phyloP scores from a whole-genome alignment of 2,888 invertebrate genomes.

The Phrixothrix hirtus region DNA sequence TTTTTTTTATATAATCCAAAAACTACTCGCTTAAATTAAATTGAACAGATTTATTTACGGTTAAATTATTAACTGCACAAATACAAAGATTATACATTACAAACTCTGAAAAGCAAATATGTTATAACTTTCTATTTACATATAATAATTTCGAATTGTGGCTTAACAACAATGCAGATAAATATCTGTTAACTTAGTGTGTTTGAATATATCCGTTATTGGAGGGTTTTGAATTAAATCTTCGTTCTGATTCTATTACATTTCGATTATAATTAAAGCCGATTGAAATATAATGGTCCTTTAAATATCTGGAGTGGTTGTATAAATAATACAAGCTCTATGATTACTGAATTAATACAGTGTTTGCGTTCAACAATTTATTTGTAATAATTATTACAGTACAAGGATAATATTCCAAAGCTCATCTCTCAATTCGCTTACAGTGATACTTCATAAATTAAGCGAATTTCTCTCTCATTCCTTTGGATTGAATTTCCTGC shows the following conservation, averaged over 20 bases:
- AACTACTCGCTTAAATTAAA: too few relatives aligned
- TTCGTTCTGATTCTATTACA: too few relatives aligned
- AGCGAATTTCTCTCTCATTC: constrained; percentile 2
- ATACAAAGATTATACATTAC: too few relatives aligned
- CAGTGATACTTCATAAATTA: neutral
- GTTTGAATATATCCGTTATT: neutral
- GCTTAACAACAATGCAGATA: too few relatives aligned
- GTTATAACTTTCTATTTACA: neutral
- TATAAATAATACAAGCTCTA: neutral
- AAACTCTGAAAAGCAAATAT: neutral
- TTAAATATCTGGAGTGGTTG: neutral
- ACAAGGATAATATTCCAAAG: neutral
- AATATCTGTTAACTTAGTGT: neutral
- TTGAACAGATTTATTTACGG: too few relatives aligned
- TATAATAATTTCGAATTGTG: too few relatives aligned
- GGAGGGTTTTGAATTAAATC: too few relatives aligned
- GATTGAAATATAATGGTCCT: too few relatives aligned
- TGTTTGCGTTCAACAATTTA: neutral
- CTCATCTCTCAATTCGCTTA: neutral
- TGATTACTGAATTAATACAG: neutral
- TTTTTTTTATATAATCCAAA: too few relatives aligned
- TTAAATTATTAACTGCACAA: too few relatives aligned
- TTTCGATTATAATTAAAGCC: too few relatives aligned
- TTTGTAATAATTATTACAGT: neutral
- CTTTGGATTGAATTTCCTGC: constrained; percentile 12